Evolutionary conservation across 2,888 invertebrate genomes (phyloP).

Genomic region (Neelides folsomi): DNA sequence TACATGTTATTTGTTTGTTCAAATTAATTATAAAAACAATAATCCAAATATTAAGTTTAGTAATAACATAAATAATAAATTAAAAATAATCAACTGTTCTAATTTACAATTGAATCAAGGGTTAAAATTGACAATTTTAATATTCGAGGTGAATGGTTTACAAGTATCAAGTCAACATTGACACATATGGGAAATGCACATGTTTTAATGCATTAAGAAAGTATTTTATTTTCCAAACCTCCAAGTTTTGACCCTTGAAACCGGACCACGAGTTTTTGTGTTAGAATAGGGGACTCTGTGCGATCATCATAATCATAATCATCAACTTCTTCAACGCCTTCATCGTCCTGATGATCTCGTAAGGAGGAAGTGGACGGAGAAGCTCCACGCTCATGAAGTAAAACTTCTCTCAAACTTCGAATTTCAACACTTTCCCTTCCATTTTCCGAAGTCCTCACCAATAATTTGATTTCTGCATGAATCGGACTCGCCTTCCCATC

Average conservation of each 20-base stretch:
- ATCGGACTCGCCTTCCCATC: constrained; percentile 31
- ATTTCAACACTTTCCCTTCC: constrained; percentile 44
- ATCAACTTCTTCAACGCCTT: constrained; percentile 23
- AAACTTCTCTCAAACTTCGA: constrained; percentile 39
- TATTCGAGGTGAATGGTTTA: too few relatives aligned
- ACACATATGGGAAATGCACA: too few relatives aligned
- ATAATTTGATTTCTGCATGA: constrained; percentile 43
- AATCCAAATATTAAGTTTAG: too few relatives aligned
- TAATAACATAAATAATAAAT: too few relatives aligned
- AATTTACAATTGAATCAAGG: too few relatives aligned
- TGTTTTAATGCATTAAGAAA: too few relatives aligned
- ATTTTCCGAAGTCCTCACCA: constrained; percentile 42
- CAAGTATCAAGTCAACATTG: too few relatives aligned
- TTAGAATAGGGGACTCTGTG: constrained; percentile 29
- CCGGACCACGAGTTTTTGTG: constrained; percentile 32
- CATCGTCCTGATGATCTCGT: constrained; percentile 34
- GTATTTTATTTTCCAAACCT: neutral
- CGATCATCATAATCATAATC: constrained; percentile 20
- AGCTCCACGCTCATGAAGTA: constrained; percentile 24
- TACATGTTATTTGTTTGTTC: too few relatives aligned
- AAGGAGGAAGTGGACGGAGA: constrained; percentile 19
- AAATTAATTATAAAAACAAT: too few relatives aligned
- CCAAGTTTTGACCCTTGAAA: constrained; percentile 28
- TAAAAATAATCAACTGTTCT: too few relatives aligned
- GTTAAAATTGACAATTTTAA: too few relatives aligned